These are phyloP conservation scores for Zosterops lateralis DNA, from an alignment of 2,113 vertebrate genomes.

Conservation along the genomic window DNA sequence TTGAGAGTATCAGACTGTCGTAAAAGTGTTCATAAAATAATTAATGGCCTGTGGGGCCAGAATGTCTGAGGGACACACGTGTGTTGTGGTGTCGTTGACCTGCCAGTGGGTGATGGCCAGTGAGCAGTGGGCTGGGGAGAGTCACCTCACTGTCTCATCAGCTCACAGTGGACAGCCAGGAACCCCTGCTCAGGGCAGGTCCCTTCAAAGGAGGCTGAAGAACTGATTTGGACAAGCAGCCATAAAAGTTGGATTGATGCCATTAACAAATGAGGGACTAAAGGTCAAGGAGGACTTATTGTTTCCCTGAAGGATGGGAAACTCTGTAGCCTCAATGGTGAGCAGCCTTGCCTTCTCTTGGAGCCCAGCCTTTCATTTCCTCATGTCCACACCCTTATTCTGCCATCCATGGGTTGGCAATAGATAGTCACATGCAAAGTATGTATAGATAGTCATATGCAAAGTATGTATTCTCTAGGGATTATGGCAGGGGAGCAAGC, in stretches of 20 bases:
- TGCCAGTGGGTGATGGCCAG: not conserved
- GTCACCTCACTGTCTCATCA: rapidly evolving
- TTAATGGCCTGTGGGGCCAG: not conserved
- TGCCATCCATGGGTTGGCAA: not conserved
- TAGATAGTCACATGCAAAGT: not conserved
- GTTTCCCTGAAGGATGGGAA: not conserved
- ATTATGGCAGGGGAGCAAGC: not conserved
- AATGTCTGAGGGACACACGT: rapidly evolving
- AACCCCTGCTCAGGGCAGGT: not conserved
- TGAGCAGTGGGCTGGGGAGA: not conserved
- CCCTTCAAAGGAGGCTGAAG: not conserved
- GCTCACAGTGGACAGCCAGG: not conserved
- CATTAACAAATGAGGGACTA: constrained; percentile 8
- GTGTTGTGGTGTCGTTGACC: not conserved
- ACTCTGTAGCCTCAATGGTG: not conserved
- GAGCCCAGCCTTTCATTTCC: not conserved
- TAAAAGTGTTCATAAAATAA: not conserved
- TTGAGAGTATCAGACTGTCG: not conserved
- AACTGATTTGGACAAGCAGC: not conserved
- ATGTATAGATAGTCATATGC: not conserved
- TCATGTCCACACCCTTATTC: not conserved
- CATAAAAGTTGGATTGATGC: constrained; percentile 3
- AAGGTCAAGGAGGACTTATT: constrained; percentile 20
- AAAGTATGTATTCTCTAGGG: not conserved
- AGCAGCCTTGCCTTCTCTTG: not conserved